Evolutionary conservation across 2,888 invertebrate genomes (phyloP), one percentile per base, ranked within the genome.

Genomic region (Cryptosula pallasiana): DNA sequence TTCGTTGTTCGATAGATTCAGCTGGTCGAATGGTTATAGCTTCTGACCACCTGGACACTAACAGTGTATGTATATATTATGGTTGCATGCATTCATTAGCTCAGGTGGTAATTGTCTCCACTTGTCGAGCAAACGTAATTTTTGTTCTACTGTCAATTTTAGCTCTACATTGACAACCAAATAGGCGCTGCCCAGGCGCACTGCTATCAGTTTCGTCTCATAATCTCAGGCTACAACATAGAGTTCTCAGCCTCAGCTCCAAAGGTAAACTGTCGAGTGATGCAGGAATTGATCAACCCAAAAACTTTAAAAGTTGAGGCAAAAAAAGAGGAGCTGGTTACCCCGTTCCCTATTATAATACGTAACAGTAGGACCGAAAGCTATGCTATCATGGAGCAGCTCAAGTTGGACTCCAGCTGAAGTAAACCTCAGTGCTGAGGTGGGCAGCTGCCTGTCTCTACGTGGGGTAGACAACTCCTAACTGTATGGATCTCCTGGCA

Each of bases 321-420:
- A 32, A 27, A 63, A 1, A 34, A 32, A 32, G 27, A 63, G 16
- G 63, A 27, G 32, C 32, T 63, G 2, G 32, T 63, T 2, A 32
- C 13, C 9, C 63, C 63, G 2, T 63, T 63, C 32, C 9, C 9
- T 32, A 13, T 63, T 3, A 63, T 63, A 3, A 63, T 63, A 1
- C 20, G 63, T 25, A 63, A 63, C 27, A 27, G 63, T 32, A 25
- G 63, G 13, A 63, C 13, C 32, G 63, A 63, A 9, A 32, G 63
- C 32, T 63, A 63, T 63, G 63, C 63, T 63, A 63, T 63, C 25
- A 3, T 34, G 27, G 63, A 63, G n/a, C 63, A 63, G 32, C 29
- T 63, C 2, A 63, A 63, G 27, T 20, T 45, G 45, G 45, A 45
- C 9, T 45, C 5, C 45, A 45, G 45, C 45, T 45, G 45, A 45